phyloP scores from a whole-genome alignment of 2,797 vertebrate species.

The Acipenser transmontanus region DNA sequence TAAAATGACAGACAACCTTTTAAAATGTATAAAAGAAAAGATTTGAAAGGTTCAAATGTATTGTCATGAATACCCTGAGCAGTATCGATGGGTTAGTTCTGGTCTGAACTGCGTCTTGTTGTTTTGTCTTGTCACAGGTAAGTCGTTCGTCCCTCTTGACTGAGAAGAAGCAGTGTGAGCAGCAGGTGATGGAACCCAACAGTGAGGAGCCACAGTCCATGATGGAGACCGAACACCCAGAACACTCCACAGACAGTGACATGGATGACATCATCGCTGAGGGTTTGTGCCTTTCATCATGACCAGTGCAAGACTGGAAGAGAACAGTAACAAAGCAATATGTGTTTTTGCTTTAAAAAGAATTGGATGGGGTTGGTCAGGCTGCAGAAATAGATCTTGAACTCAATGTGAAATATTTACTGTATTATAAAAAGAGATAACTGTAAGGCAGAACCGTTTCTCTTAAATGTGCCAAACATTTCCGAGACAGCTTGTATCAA shows the following conservation, averaged over 20 bases:
- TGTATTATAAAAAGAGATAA: too few species aligned
- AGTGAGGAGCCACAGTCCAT: slow-evolving; percentile 60
- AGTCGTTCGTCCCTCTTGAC: slow-evolving; percentile 87
- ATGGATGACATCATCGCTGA: slow-evolving; percentile 72
- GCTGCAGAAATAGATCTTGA: too few species aligned
- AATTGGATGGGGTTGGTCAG: too few species aligned
- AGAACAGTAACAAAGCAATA: neutral
- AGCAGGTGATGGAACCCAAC: slow-evolving; percentile 65
- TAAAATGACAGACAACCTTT: too few species aligned
- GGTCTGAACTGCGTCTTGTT: neutral
- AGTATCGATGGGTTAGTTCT: neutral
- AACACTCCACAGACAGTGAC: slow-evolving; percentile 79
- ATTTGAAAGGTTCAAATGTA: neutral
- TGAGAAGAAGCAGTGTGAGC: slow-evolving; percentile 66
- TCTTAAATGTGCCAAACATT: too few species aligned
- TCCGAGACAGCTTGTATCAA: too few species aligned
- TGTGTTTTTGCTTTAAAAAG: neutral
- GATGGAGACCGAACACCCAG: slow-evolving; percentile 59
- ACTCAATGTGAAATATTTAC: too few species aligned
- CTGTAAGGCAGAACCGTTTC: too few species aligned
- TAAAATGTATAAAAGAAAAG: neutral
- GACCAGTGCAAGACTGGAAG: neutral
- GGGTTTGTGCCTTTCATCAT: slow-evolving; percentile 35
- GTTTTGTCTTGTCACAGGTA: slow-evolving; percentile 60
- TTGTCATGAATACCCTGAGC: neutral